Base-by-base conservation (phyloP, 2,888 invertebrate genomes). In the Idaea biselata region DNA sequence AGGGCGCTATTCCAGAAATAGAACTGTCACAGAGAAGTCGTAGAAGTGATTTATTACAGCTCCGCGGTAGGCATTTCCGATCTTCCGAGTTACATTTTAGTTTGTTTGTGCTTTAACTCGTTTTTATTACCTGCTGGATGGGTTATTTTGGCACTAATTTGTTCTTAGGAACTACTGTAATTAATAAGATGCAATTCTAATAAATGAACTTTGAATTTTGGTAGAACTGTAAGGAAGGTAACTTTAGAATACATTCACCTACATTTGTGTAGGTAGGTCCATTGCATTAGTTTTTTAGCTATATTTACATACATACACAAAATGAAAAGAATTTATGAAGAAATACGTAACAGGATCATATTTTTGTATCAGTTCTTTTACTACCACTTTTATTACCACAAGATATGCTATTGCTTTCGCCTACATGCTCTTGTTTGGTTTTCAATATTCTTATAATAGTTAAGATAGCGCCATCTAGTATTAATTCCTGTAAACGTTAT, bases 1-100 rank as follows among this genome's bases (percentile, higher is more conserved):
- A 89, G 89, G 90, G 89, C 90, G 89, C 88, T 88, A 73, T 58
- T 75, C 76, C 84, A 61, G 74, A 87, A 90, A 89, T 90, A 91
- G 86, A 88, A 76, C 68, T 88, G 88, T 88, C 88, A 83, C 81
- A 78, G 81, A 72, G 78, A 78, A 73, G 65, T 69, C 75, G 76
- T 75, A 68, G 72, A 69, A 66, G 63, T 79, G 84, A 87, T 73
- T 85, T 87, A 87, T 81, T 71, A 74, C 78, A 44, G 44, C 73
- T 68, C 69, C 72, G 83, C 80, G 84, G 86, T 83, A 84, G 87
- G 86, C 87, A 88, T 89, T 89, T 89, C 89, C 88, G 88, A 89
- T 88, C 81, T 86, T 81, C 79, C 81, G 77, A 77, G 76, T 76
- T 62, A 67, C 64, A 67, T 65, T 66, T 67, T 67, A 58, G 62